These are phyloP conservation scores for Acridotheres tristis DNA, from an alignment of 2,797 vertebrate species.

Conservation along the genomic window DNA sequence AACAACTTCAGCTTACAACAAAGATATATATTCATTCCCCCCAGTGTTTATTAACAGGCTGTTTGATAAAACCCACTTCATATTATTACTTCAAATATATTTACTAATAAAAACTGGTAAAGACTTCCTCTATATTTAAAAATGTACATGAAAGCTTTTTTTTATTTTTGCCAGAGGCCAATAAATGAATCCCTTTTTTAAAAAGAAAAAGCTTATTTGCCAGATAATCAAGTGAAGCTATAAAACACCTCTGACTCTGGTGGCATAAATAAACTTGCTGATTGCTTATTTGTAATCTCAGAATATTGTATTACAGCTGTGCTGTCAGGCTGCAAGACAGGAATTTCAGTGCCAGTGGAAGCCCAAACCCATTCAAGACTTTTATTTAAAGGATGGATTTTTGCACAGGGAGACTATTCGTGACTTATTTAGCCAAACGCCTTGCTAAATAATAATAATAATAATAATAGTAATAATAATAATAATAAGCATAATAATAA, in stretches of 20 bases:
- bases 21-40: background rate
- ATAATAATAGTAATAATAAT: background rate
- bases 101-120: background rate
- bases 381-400: background rate
- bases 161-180: background rate
- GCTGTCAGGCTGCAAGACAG: background rate
- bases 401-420: fast-evolving
- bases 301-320: slow-evolving; percentile 43
- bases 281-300: slow-evolving; percentile 19
- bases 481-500: background rate
- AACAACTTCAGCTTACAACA: slow-evolving; percentile 30
- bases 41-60: background rate
- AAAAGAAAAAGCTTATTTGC: background rate
- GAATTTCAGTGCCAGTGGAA: background rate
- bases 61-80: background rate
- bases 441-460: background rate
- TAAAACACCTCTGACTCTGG: background rate
- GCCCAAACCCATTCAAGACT: background rate
- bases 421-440: fast-evolving
- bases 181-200: background rate
- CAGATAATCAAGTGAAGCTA: background rate
- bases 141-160: background rate
- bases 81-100: background rate
- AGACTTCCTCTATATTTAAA: background rate
- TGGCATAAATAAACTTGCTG: slow-evolving; percentile 43